These are phyloP conservation scores for Spilogale gracilis DNA, from an alignment of 2,113 vertebrate species.

Conservation along the genomic window DNA sequence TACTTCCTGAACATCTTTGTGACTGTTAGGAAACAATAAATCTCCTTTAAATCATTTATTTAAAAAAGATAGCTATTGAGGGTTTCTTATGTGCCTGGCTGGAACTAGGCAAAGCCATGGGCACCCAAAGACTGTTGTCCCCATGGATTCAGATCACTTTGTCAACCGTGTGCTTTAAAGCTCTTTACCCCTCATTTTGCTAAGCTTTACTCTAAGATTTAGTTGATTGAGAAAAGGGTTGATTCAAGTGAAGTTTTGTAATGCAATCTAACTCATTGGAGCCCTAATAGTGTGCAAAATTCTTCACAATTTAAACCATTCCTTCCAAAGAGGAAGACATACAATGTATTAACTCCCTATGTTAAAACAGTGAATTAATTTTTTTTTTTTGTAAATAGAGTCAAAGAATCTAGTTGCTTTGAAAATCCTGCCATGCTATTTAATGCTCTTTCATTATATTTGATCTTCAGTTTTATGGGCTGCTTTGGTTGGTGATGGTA, in stretches of 20 bases:
- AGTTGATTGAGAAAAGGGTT: neutral
- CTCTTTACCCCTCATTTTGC: neutral
- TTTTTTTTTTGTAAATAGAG: slow-evolving; percentile 38
- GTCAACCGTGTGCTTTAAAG: neutral
- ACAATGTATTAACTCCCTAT: neutral
- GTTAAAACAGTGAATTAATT: neutral
- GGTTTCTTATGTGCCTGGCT: neutral
- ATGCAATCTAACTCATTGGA: neutral
- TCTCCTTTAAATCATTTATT: neutral
- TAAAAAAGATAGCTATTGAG: neutral
- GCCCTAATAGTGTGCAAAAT: neutral
- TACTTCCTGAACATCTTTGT: neutral
- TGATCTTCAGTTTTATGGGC: slow-evolving; percentile 74
- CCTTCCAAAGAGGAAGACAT: neutral
- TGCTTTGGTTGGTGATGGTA: slow-evolving; percentile 76
- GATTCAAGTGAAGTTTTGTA: neutral
- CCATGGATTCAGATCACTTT: neutral
- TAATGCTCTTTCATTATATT: slow-evolving; percentile 58
- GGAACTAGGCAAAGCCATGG: neutral
- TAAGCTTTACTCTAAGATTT: neutral
- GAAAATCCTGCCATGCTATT: slow-evolving; percentile 74
- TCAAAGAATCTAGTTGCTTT: slow-evolving; percentile 68
- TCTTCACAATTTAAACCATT: neutral
- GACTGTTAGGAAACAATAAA: neutral
- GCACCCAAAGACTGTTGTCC: neutral